Percentiles rank a stretch among this genome's conserved stretches.
Conservation (phyloP, 2,113 vertebrate species). For the Mesocricetus auratus region DNA sequence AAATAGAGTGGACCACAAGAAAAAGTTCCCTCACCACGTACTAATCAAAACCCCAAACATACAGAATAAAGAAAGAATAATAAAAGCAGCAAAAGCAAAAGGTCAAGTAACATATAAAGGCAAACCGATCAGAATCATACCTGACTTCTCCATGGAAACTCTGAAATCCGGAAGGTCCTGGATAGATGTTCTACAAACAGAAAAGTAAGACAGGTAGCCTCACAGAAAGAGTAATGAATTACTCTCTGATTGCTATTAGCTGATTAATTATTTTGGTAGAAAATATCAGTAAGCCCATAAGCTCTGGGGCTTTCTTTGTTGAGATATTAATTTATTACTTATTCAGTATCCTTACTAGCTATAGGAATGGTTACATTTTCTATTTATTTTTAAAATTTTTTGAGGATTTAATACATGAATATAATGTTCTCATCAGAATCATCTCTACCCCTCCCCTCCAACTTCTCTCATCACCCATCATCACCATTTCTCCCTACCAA, state of each 20-base stretch:
- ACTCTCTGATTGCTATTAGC: not conserved
- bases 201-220: not conserved
- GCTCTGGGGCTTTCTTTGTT: not conserved
- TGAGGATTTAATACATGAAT: not conserved
- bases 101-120: too few species aligned
- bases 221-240: not conserved
- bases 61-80: too few species aligned
- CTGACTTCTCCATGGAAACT: too few species aligned
- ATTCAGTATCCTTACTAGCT: not conserved
- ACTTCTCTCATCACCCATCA: too few species aligned
- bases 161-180: too few species aligned
- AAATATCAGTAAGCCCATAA: not conserved
- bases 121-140: too few species aligned
- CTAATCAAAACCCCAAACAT: too few species aligned
- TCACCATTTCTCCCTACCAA: not conserved
- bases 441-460: not conserved
- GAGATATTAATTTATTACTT: not conserved
- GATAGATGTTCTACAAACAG: too few species aligned
- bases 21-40: too few species aligned
- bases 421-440: not conserved
- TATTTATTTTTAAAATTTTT: not conserved
- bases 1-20: too few species aligned
- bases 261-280: not conserved
- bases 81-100: too few species aligned
- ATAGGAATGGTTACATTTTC: not conserved